Conservation (phyloP, 2,113 vertebrate species). For the Oryzias celebensis region DNA sequence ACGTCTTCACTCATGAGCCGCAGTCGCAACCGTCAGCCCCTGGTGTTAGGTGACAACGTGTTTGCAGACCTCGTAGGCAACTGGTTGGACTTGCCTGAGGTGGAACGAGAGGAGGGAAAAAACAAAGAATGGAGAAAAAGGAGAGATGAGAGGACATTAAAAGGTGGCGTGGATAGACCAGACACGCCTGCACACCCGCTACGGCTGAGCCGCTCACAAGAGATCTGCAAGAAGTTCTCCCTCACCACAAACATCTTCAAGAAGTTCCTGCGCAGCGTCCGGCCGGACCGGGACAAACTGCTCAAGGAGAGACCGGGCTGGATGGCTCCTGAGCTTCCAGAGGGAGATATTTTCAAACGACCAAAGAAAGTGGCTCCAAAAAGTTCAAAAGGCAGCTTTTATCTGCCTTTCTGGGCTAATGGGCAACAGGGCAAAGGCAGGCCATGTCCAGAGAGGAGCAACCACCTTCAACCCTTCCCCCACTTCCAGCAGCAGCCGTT, state of each 20-base stretch:
- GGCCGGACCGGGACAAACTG: constrained; percentile 89
- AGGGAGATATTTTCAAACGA: constrained; percentile 82
- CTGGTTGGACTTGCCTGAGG: constrained; percentile 93
- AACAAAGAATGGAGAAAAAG: constrained; percentile 58
- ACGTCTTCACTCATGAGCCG: constrained; percentile 92
- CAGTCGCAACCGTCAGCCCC: constrained; percentile 90
- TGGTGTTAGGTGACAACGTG: constrained; percentile 93
- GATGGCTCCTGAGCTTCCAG: constrained; percentile 77
- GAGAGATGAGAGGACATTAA: constrained; percentile 41
- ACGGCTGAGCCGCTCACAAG: constrained; percentile 80
- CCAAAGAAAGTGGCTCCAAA: constrained; percentile 79
- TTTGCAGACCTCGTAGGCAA: constrained; percentile 97
- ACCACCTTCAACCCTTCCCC: constrained; percentile 43
- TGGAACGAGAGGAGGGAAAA: constrained; percentile 80
- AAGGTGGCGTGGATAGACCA: constrained; percentile 58
- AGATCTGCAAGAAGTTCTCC: constrained; percentile 88
- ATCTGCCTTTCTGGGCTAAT: constrained; percentile 80
- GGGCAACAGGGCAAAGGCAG: constrained; percentile 77
- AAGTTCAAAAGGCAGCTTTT: constrained; percentile 85
- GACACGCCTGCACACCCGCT: constrained; percentile 71
- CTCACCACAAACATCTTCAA: constrained; percentile 94
- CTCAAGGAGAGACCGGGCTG: constrained; percentile 93
- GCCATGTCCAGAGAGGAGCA: constrained; percentile 46
- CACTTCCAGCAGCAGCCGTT: constrained; percentile 62
- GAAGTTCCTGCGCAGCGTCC: constrained; percentile 90